Percentiles rank a stretch among this genome's conserved stretches.
phyloP scores from a whole-genome alignment of 2,888 invertebrate genomes.

The Acanthosepion pharaonis region DNA sequence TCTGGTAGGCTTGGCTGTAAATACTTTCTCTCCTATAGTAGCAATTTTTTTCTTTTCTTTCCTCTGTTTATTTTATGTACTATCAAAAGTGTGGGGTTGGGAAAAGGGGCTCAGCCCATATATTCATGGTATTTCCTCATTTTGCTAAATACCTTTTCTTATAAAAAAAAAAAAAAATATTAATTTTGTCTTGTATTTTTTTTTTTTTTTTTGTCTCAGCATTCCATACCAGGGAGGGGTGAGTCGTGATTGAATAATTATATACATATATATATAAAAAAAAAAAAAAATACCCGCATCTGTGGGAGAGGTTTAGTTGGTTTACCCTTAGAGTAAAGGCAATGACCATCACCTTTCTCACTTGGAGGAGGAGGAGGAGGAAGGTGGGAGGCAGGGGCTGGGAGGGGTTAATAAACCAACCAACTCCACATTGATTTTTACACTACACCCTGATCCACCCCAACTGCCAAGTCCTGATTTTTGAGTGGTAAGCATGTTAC shows the following conservation, averaged over 20 bases:
- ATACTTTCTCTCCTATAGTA: background rate
- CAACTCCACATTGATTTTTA: background rate
- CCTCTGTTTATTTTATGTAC: background rate
- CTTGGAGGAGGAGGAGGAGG: background rate
- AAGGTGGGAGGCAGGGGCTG: background rate
- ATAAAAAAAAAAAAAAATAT: background rate
- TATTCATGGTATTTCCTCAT: background rate
- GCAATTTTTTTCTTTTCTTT: background rate
- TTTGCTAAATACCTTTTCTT: background rate
- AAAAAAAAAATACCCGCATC: slow-evolving; percentile 48
- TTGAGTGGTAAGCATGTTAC: background rate
- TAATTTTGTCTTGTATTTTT: background rate
- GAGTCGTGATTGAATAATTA: background rate
- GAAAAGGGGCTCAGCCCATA: background rate
- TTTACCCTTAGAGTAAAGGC: slow-evolving; percentile 45
- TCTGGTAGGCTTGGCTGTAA: slow-evolving; percentile 21
- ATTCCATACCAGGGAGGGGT: background rate
- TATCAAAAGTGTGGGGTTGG: background rate
- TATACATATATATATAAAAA: background rate
- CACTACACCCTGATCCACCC: background rate
- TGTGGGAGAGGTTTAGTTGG: slow-evolving; percentile 47
- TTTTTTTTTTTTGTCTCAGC: background rate
- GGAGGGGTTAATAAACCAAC: background rate
- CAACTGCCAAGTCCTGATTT: background rate
- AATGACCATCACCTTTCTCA: background rate